Evolutionary conservation across 2,888 invertebrate species (phyloP), one percentile per base, ranked within the genome.

Genomic region (Aelia acuminata): DNA sequence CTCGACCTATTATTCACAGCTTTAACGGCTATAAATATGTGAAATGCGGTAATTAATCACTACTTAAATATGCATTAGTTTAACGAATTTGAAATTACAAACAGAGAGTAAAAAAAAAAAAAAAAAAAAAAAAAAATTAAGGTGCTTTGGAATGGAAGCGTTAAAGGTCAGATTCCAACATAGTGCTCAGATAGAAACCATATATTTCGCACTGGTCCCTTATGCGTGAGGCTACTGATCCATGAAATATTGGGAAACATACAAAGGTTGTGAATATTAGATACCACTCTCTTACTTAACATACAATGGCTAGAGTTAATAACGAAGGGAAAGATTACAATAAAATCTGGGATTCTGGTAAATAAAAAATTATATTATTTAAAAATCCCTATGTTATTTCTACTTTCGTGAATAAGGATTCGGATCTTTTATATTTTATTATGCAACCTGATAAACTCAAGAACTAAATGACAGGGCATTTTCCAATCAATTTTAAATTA

Each of bases 221-320:
- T 31, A 31, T 35, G 18, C 63, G 31, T 70, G 63, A 70, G 63
- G 31, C 63, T 70, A 70, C 63, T 70, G 31, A 70, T 70, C 63
- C 63, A 70, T 70, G 63, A 70, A 70, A 70, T 35, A 35, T 70
- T 70, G 35, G 26, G 63, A 70, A 70, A 70, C 63, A 26, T 70
- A 31, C 31, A 70, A 70, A 70, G 63, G 63, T 70, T 35, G 22
- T 70, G 31, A 70, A 70, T 70, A 70, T 31, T 35, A 70, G 18
- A 35, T 10, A 70, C 63, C 63, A 35, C 1, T 63, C 63, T 63
- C 63, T 63, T 70, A 70, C 15, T 70, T 70, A 70, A 70, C 63
- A 70, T 70, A 70, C 31, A 70, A 31, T 35, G 35, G 31, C 63
- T 18, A 8, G 0, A 35, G 31, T 15, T 35, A 53, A 53, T 22